These are phyloP conservation scores for Myripristis jacobus DNA, from an alignment of 2,797 vertebrate genomes.

Conservation along the genomic window DNA sequence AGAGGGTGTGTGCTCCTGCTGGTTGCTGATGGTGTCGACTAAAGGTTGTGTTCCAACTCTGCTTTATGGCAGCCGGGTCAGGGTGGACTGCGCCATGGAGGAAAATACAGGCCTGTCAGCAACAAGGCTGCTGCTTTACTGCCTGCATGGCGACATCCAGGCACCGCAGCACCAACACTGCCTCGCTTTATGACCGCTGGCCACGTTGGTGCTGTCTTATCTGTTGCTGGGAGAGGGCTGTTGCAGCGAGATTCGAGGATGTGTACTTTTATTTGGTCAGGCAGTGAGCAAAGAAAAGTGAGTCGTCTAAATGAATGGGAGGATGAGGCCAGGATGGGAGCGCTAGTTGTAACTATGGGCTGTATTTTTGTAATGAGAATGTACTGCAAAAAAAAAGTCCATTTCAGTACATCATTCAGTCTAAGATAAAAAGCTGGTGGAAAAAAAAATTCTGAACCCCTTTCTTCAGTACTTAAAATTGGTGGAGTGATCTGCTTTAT, in stretches of 20 bases:
- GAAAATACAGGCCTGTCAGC: constrained; percentile 67
- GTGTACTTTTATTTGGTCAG: constrained; percentile 1
- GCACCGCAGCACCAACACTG: constrained; percentile 48
- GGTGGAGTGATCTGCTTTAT: no score
- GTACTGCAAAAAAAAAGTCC: background rate
- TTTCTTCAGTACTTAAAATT: no score
- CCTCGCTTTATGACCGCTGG: constrained; percentile 70
- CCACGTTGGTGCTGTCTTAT: constrained; percentile 61
- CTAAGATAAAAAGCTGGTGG: no score
- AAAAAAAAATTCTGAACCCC: no score
- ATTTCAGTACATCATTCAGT: no score
- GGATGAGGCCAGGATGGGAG: background rate
- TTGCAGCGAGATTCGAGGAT: constrained; percentile 9
- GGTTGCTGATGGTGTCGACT: constrained; percentile 65
- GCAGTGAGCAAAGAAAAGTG: background rate
- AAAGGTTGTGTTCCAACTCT: constrained; percentile 85
- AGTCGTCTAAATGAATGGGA: background rate
- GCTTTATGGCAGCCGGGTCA: constrained; percentile 79
- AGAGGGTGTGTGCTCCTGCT: constrained; percentile 57
- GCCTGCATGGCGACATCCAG: constrained; percentile 69
- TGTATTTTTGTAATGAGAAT: no score
- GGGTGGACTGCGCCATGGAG: constrained; percentile 26
- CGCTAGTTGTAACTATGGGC: no score
- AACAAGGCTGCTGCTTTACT: constrained; percentile 65
- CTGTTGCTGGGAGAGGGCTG: constrained; percentile 59